These are phyloP conservation scores for Prunella strophiata DNA, from an alignment of 2,797 vertebrate genomes.

Conservation along the genomic window DNA sequence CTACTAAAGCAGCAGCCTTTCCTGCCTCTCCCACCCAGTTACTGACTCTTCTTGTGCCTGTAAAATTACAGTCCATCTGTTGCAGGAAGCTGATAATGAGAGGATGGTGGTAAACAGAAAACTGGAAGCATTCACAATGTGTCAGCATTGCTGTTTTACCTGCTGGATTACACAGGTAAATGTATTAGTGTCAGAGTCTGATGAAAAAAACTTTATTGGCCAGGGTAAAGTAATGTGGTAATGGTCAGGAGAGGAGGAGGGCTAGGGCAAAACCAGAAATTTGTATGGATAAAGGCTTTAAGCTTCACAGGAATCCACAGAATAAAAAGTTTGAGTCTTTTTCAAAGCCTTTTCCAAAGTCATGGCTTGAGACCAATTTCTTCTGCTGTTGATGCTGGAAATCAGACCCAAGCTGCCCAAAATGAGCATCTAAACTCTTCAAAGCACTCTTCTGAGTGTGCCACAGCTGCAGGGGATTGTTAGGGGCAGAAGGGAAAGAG, in stretches of 20 bases:
- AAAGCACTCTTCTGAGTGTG: not conserved
- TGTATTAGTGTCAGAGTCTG: not conserved
- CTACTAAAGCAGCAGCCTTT: not conserved
- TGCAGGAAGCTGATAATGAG: not conserved
- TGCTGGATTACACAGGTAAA: not conserved
- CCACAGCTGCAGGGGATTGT: not conserved
- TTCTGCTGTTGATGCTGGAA: not conserved
- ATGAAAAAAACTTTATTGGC: not conserved
- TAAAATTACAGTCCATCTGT: not conserved
- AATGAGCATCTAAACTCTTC: not conserved
- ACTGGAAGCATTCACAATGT: not conserved
- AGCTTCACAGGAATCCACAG: not conserved
- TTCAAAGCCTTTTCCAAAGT: conserved; percentile 1
- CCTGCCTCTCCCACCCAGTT: not conserved
- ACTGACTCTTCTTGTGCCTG: not conserved
- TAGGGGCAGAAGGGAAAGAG: not conserved
- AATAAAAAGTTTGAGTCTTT: not conserved
- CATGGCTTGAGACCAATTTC: not conserved
- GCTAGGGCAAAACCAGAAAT: not conserved
- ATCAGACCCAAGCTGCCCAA: not conserved
- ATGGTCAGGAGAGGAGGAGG: not conserved
- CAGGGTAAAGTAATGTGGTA: not conserved
- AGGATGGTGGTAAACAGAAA: not conserved
- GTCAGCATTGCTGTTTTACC: not conserved
- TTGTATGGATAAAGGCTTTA: not conserved